Evolutionary conservation across 2,888 invertebrate genomes (phyloP), one percentile per base, ranked within the genome.

Genomic region (Apotomis capreana): DNA sequence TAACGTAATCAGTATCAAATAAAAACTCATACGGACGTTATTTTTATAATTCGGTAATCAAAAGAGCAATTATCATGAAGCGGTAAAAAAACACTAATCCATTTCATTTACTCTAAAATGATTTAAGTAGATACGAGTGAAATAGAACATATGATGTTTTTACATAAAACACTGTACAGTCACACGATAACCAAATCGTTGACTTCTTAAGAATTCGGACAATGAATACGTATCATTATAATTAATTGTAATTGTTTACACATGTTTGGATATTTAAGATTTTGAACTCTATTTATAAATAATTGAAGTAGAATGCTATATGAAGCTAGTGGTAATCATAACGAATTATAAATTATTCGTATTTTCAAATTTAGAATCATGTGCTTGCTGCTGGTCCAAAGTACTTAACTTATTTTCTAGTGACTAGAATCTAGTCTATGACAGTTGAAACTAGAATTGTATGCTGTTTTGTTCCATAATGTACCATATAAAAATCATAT

Each of bases 121-220:
- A 12, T 49, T n/a, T 62, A 36, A 36, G 5, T 51, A 4, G 0
- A 6, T 49, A 4, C 5, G 3, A 26, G 44, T 4, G 8, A 10
- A 36, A n/a, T 36, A 49, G 49, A 12, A 36, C 49, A n/a, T 61
- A 61, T 4, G 61, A 0, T 51, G 4, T 62, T 62, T 61, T 5
- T 0, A 36, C 12, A 8, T 10, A 13, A 3, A 46, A 49, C 0
- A 26, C 8, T 36, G 26, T 26, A 36, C 52, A 46, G 58, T 72
- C 72, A 63, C 62, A 72, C 68, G 68, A 72, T 63, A 71, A 61
- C 61, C n/a, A 58, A 72, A 68, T 58, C 71, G 62, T 57, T 62
- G 63, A 63, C 68, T 72, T 71, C 44, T 68, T 52, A 59, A 57
- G 55, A 67, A 54, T 72, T 62, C 62, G 52, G 37, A 68, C 68